Evolutionary conservation across 2,797 vertebrate genomes (phyloP), one percentile per base, ranked within the genome.

Genomic region (Tinamus major): DNA sequence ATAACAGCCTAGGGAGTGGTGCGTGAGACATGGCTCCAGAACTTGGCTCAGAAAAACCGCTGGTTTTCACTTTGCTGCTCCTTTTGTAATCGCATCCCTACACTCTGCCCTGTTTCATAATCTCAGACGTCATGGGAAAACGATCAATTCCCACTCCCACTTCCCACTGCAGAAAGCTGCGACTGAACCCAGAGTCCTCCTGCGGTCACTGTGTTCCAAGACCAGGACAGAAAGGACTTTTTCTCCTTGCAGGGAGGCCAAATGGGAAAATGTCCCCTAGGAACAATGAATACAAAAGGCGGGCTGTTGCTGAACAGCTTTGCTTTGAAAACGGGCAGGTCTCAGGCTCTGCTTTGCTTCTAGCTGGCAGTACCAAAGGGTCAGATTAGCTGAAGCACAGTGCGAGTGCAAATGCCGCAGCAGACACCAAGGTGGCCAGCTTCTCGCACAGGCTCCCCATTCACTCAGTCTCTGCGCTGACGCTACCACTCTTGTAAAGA

Each of bases 321-420:
- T 55, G 55, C 70, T 61, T 55, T 55, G 51, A 42, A 69, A 61
- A 21, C 6, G 10, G 29, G n/a, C 75, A 46, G 69, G 69, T 56
- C n/a, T 46, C 56, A 18, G 9, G 39, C n/a, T 77, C 14, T 5
- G 4, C 26, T 49, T 72, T 61, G 33, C 18, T 77, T 76, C 77
- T 48, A 2, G n/a, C 0, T 59, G 48, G 2, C 71, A 82, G 53
- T 37, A 75, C 24, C 44, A 21, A 41, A 16, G 1, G 31, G 13
- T 68, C 23, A 7, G 7, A 2, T 13, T 15, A 44, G 29, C 42
- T 53, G n/a, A 49, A 41, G 49, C 13, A 7, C 49, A 55, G 37
- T 1, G 3, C 3, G 24, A 58, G 29, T n/a, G 0, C 1, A 17
- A 59, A 62, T 3, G 21, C 68, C 35, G 44, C 1, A 0, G 53